phyloP scores from a whole-genome alignment of 2,113 vertebrate species.

The Pygoscelis adeliae region DNA sequence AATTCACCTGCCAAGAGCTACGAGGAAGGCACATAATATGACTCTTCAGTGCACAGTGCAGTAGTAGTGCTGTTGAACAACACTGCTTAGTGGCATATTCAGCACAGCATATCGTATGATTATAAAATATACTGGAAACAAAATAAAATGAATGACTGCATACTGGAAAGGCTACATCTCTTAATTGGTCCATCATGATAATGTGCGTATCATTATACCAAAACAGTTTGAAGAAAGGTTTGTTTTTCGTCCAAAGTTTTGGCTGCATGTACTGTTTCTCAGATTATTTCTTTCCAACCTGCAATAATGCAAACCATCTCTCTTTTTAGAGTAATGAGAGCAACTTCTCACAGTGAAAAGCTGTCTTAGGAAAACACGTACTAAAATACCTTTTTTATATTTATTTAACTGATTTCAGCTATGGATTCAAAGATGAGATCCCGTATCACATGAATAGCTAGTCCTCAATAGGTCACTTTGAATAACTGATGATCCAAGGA shows the following conservation, averaged over 20 bases:
- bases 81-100: neutral
- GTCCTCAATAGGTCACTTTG: neutral
- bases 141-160: neutral
- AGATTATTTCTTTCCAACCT: neutral
- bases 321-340: neutral
- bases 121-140: neutral
- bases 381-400: neutral
- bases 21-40: neutral
- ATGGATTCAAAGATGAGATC: neutral
- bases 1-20: neutral
- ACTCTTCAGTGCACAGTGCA: neutral
- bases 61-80: neutral
- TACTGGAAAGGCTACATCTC: neutral
- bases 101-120: neutral
- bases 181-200: neutral
- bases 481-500: neutral
- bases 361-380: neutral
- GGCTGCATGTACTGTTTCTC: neutral
- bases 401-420: neutral
- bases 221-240: neutral
- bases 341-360: neutral
- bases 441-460: neutral
- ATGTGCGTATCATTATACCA: accelerated
- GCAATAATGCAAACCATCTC: neutral
- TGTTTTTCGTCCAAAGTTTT: neutral